Percentiles rank a stretch among this genome's conserved stretches.
These are phyloP conservation scores for Acinonyx jubatus DNA, from an alignment of 2,113 vertebrate genomes.

Conservation along the genomic window DNA sequence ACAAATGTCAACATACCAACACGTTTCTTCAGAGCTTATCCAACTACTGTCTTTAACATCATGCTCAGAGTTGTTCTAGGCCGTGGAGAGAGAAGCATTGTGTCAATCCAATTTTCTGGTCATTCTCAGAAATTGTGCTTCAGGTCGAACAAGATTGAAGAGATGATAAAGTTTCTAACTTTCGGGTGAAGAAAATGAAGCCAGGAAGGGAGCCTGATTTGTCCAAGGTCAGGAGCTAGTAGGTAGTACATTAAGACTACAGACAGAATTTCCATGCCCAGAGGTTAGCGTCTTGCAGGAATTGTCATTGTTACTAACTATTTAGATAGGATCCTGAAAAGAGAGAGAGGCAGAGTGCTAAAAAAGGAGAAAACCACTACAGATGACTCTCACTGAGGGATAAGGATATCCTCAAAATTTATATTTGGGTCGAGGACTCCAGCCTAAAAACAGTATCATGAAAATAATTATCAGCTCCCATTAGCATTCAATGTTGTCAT, in stretches of 20 bases:
- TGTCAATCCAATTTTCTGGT: background rate
- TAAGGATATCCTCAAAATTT: background rate
- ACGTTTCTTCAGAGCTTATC: background rate
- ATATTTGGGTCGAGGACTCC: background rate
- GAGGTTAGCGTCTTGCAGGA: background rate
- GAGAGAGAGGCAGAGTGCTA: background rate
- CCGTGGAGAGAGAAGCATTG: background rate
- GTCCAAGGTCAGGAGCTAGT: too few relatives aligned
- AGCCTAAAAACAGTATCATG: background rate
- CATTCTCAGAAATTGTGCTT: background rate
- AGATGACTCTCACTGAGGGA: background rate
- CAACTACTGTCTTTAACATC: background rate
- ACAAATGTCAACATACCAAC: fast-evolving
- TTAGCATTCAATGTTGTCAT: background rate
- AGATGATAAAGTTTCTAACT: background rate
- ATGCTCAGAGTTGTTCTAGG: background rate
- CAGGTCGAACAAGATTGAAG: background rate
- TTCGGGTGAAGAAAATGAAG: background rate
- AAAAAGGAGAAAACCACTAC: background rate
- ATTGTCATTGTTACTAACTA: too few relatives aligned
- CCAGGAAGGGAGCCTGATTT: background rate
- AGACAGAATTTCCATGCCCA: background rate
- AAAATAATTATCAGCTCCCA: background rate
- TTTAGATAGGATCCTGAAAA: background rate
- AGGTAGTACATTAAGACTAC: background rate